These are phyloP conservation scores for Dinocampus coccinellae DNA, from an alignment of 2,888 invertebrate genomes.

Conservation along the genomic window DNA sequence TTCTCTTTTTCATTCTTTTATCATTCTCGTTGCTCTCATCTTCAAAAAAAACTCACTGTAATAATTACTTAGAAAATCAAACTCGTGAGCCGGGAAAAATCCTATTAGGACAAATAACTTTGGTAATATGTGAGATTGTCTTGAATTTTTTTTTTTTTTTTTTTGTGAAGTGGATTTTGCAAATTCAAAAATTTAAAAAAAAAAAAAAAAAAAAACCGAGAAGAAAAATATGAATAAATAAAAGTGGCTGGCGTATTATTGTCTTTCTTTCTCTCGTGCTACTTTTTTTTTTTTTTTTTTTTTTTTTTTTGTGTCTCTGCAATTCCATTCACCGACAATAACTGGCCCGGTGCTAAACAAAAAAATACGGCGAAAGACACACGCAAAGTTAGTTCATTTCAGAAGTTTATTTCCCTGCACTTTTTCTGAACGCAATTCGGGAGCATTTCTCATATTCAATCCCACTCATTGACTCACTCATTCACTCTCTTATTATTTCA, in stretches of 20 bases:
- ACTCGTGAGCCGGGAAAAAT: conserved; percentile 35
- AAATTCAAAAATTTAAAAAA: conserved; percentile 17
- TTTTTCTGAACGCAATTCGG: conserved; percentile 40
- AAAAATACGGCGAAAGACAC: conserved; percentile 64
- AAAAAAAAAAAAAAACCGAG: conserved; percentile 35
- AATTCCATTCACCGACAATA: background rate
- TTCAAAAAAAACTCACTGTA: conserved; percentile 26
- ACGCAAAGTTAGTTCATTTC: conserved; percentile 68
- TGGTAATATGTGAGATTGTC: conserved; percentile 62
- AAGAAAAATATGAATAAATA: conserved; percentile 36
- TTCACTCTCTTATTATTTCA: conserved; percentile 23
- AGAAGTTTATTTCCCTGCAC: conserved; percentile 57
- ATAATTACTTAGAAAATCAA: conserved; percentile 38
- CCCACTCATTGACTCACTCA: conserved; percentile 12
- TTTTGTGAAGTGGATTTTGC: no score
- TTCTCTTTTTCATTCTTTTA: background rate
- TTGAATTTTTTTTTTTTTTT: conserved; percentile 48
- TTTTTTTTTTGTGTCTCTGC: no score
- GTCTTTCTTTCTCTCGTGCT: background rate
- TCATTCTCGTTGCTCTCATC: background rate
- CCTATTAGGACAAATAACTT: conserved; percentile 60
- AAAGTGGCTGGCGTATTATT: background rate
- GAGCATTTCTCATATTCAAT: conserved; percentile 32
- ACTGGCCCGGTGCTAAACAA: conserved; percentile 10
- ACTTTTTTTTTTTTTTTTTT: no score